Percentiles rank a stretch among this genome's conserved stretches.
Evolutionary conservation across 2,888 invertebrate species (phyloP).

Genomic region (Scaptodrosophila latifasciaeformis): DNA sequence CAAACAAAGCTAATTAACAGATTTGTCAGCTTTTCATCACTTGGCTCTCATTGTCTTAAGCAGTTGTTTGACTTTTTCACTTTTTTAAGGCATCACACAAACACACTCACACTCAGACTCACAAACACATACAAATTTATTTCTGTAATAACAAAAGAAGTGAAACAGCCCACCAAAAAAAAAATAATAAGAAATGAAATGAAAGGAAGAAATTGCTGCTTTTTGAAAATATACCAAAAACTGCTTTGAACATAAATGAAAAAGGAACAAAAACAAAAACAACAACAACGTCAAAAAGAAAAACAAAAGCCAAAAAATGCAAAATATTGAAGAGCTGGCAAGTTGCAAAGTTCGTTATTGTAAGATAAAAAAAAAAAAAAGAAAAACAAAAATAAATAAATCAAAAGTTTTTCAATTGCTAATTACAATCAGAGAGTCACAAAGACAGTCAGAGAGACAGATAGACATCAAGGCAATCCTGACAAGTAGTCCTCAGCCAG

Average conservation of each 20-base stretch:
- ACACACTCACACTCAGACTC: slow-evolving; percentile 21
- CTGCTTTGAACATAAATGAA: background rate
- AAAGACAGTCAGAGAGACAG: too few relatives aligned
- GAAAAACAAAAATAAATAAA: too few relatives aligned
- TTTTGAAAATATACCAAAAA: background rate
- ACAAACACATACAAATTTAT: slow-evolving; percentile 5
- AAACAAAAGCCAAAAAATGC: slow-evolving; percentile 35
- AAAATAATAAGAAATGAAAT: too few relatives aligned
- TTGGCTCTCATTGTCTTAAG: slow-evolving; percentile 46
- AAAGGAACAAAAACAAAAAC: slow-evolving; percentile 2
- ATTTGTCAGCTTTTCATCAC: slow-evolving; percentile 69
- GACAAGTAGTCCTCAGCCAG: background rate
- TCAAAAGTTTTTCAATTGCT: slow-evolving; percentile 53
- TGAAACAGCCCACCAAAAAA: too few relatives aligned
- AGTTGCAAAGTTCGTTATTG: slow-evolving; percentile 1
- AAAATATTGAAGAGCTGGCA: slow-evolving; percentile 34
- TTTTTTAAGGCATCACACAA: slow-evolving; percentile 31
- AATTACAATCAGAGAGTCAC: slow-evolving; percentile 49
- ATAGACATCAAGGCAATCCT: background rate
- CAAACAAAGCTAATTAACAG: slow-evolving; percentile 69
- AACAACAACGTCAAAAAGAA: slow-evolving; percentile 16
- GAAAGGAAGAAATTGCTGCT: too few relatives aligned
- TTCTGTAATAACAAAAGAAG: too few relatives aligned
- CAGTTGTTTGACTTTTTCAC: slow-evolving; percentile 68
- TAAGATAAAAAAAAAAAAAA: slow-evolving; percentile 2